Evolutionary conservation across 2,797 vertebrate species (phyloP), one percentile per base, ranked within the genome.

Genomic region (Microcaecilia unicolor): DNA sequence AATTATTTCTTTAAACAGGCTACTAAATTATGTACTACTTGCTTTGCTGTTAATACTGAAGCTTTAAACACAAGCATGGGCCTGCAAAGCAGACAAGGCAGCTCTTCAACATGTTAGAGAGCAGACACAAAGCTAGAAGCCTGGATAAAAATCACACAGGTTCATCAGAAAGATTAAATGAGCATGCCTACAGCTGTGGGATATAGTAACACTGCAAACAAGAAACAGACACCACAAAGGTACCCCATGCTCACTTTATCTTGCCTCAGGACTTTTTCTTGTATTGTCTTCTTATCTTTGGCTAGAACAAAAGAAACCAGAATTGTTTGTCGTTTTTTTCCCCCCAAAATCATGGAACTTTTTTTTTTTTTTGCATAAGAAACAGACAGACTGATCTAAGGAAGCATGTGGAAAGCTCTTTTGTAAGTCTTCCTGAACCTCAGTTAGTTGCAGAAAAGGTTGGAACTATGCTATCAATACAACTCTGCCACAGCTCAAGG

Each of bases 251-350:
- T 64, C 56, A 58, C 45, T 66, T 61, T 56, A 56, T 67, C 64
- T 71, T 73, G 67, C 55, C 67, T 32, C 37, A 63, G 22, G 55
- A 51, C 36, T 25, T 73, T n/a, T 66, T 48, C 61, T 46, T 64
- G 63, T 61, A 61, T 7, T 46, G 52, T 74, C 69, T 68, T 73
- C 74, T n/a, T n/a, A n/a, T n/a, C n/a, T 66, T 64, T n/a, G 18
- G 69, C 74, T 76, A 70, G 44, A 76, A 76, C 46, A 67, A 28
- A 76, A 74, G 50, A 67, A 51, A 70, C 10, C 24, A 37, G 8
- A 45, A n/a, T n/a, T n/a, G n/a, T n/a, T n/a, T 24, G n/a, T n/a
- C n/a, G n/a, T n/a, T n/a, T 24, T 22, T 9, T 7, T 8, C 15
- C n/a, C n/a, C n/a, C n/a, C 9, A 27, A 27, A 27, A 14, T 19